These are phyloP conservation scores for Chlamydotis undulata DNA, from an alignment of 2,113 vertebrate species.

Conservation along the genomic window DNA sequence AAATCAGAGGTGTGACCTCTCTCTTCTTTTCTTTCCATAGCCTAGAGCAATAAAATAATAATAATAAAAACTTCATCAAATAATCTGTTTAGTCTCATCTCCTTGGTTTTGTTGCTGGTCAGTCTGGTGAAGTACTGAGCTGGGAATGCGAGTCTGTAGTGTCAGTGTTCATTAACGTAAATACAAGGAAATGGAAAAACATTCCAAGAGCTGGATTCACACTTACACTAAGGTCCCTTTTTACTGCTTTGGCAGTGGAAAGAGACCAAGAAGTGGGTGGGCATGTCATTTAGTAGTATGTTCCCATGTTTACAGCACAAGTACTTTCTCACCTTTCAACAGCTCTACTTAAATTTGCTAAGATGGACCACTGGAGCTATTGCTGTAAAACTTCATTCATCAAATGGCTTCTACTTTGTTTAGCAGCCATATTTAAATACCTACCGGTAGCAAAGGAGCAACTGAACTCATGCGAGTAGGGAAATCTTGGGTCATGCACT, in stretches of 20 bases:
- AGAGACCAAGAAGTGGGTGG: slow-evolving; percentile 47
- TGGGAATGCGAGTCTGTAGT: slow-evolving; percentile 54
- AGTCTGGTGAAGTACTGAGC: slow-evolving; percentile 56
- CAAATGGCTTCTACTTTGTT: neutral
- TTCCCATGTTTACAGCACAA: slow-evolving; percentile 49
- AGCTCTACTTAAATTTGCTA: neutral
- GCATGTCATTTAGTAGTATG: slow-evolving; percentile 45
- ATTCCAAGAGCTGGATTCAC: slow-evolving; percentile 58
- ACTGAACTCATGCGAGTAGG: neutral
- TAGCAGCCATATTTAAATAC: neutral
- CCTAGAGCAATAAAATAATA: slow-evolving; percentile 25
- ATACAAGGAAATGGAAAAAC: slow-evolving; percentile 55
- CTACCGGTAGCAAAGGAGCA: slow-evolving; percentile 13
- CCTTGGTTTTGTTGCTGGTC: slow-evolving; percentile 68
- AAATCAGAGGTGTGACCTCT: neutral
- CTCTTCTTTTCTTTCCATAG: neutral
- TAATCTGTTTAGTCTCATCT: slow-evolving; percentile 67
- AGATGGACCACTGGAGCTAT: neutral
- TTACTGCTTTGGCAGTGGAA: slow-evolving; percentile 48
- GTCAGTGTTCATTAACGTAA: slow-evolving; percentile 55
- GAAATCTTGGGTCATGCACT: neutral
- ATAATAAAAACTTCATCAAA: neutral
- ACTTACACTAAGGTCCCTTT: slow-evolving; percentile 50
- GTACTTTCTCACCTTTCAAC: slow-evolving; percentile 52
- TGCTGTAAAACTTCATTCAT: slow-evolving; percentile 48